Conservation (phyloP, 2,113 vertebrate genomes). For the Nothocercus nigrocapillus region DNA sequence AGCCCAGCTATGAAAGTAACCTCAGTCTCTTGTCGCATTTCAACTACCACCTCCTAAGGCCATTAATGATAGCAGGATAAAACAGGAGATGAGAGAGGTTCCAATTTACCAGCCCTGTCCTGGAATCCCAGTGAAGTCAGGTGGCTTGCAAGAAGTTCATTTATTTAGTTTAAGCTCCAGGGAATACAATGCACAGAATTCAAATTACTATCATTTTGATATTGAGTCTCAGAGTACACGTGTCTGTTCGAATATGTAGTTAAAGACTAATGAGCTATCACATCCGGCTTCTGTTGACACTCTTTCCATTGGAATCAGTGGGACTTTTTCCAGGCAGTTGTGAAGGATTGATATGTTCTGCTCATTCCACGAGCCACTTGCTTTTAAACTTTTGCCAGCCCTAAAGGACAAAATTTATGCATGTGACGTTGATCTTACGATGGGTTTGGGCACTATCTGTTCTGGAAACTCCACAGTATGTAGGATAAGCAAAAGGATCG, state of each 20-base stretch:
- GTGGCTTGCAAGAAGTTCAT: neutral
- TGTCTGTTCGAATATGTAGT: neutral
- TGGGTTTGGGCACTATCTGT: neutral
- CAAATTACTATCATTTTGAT: neutral
- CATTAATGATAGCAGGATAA: neutral
- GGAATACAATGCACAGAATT: neutral
- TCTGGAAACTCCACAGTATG: neutral
- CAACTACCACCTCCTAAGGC: neutral
- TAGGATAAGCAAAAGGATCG: neutral
- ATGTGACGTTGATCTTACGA: neutral
- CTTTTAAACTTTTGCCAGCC: neutral
- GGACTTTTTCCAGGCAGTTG: neutral
- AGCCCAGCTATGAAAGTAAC: slow-evolving; percentile 16
- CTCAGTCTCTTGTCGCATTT: slow-evolving; percentile 7
- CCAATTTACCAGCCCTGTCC: neutral
- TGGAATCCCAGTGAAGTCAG: neutral
- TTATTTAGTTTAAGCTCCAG: neutral
- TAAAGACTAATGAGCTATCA: neutral
- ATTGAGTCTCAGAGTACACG: neutral
- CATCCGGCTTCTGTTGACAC: neutral
- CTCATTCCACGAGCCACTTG: neutral
- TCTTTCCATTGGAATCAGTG: neutral
- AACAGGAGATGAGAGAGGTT: neutral
- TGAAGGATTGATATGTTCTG: neutral
- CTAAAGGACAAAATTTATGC: neutral